These are phyloP conservation scores for Crax fasciolata DNA, from an alignment of 2,797 vertebrate genomes.

Conservation along the genomic window DNA sequence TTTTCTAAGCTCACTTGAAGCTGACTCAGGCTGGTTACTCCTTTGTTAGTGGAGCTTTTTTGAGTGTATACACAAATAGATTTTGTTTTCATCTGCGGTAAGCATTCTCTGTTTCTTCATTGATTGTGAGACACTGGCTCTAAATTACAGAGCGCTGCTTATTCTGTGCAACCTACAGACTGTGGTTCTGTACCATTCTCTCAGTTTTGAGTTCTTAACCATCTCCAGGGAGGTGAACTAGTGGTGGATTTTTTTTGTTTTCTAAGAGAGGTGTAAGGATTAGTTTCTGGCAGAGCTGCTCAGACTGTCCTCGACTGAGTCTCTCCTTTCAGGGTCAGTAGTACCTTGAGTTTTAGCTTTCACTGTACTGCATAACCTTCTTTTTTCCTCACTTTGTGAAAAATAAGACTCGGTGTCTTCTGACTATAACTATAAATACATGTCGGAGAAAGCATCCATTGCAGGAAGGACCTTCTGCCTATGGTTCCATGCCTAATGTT, in stretches of 20 bases:
- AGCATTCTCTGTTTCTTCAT: neutral
- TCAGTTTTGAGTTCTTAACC: neutral
- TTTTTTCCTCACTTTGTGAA: neutral
- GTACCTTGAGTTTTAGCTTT: conserved; percentile 39
- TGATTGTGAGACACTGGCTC: neutral
- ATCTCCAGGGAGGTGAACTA: neutral
- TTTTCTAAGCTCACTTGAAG: neutral
- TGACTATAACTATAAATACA: neutral
- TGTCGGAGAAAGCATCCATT: neutral
- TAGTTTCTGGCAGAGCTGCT: neutral
- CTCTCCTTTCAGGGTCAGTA: conserved; percentile 24
- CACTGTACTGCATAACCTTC: neutral
- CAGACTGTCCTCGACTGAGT: neutral
- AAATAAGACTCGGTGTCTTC: neutral
- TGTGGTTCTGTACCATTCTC: neutral
- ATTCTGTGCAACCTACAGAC: neutral
- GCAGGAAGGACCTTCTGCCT: neutral
- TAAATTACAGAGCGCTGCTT: neutral
- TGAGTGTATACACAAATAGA: neutral
- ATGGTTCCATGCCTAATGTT: neutral
- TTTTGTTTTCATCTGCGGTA: neutral
- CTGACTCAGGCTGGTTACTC: neutral
- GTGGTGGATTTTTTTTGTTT: neutral
- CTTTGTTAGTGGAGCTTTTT: neutral
- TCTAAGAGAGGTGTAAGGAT: neutral